A percentile compares a stretch with the other conserved stretches of the same genome.
Conservation (phyloP, 2,888 invertebrate species). For the Drosophila falleni region DNA sequence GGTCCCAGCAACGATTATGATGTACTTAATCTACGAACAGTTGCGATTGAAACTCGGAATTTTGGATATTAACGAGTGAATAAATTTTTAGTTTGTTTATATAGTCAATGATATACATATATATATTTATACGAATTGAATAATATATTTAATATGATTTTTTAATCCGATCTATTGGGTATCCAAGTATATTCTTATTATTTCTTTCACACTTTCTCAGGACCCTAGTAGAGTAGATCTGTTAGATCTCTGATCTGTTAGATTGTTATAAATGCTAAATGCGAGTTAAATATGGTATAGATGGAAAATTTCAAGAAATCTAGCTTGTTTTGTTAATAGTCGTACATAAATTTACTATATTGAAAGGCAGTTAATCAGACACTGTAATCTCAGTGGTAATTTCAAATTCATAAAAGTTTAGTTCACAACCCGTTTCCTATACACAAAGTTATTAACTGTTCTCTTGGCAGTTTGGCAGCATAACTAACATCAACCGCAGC, state of each 20-base stretch:
- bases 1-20: slow-evolving; percentile 45
- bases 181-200: too few relatives aligned
- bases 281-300: too few relatives aligned
- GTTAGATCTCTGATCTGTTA: too few relatives aligned
- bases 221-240: too few relatives aligned
- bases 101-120: not conserved
- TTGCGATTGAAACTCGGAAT: slow-evolving; percentile 47
- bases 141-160: not conserved
- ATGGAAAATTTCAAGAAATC: too few relatives aligned
- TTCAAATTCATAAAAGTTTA: slow-evolving; percentile 2
- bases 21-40: slow-evolving; percentile 58
- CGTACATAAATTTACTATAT: not conserved
- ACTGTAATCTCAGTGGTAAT: not conserved
- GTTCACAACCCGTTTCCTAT: slow-evolving; percentile 7
- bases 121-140: not conserved
- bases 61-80: slow-evolving; percentile 4
- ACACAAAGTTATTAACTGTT: slow-evolving; percentile 39
- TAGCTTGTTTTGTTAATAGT: too few relatives aligned
- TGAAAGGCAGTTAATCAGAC: not conserved
- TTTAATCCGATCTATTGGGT: not conserved
- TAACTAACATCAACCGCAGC: slow-evolving; percentile 68
- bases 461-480: slow-evolving; percentile 33
- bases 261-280: too few relatives aligned
- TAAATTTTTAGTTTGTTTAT: slow-evolving; percentile 4
- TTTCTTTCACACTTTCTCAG: too few relatives aligned